Base-by-base conservation (phyloP, 2,888 invertebrate genomes). In the Notodonta dromedarius region DNA sequence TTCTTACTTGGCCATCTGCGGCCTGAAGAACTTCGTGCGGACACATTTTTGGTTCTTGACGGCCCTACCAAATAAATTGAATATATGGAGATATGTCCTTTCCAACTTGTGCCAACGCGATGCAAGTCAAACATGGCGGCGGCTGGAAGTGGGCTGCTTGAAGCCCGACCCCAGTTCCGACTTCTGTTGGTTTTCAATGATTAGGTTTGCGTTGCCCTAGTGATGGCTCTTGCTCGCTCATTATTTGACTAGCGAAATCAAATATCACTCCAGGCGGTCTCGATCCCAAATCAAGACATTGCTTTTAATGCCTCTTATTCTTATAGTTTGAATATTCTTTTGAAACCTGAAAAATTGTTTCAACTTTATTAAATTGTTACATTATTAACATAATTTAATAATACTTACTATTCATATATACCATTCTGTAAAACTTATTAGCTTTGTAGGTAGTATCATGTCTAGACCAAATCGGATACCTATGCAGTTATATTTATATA, bases 141-240 rank as follows among this genome's bases (percentile, higher is more conserved):
- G 58, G 32, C 71, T 46, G 67, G 40, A 62, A 72, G 60, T 70
- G 67, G 63, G 35, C 50, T 50, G 50, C 70, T 68, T 65, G 60
- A 57, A 61, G 70, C 66, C 62, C 60, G 59, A 63, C 64, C 62
- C 70, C 68, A 50, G 65, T 62, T 71, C n/a, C n/a, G n/a, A n/a
- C n/a, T n/a, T n/a, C 78, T 86, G 84, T 89, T 89, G 83, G 83
- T 82, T 83, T 84, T 81, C 78, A 76, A 86, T 87, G 84, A 89
- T 88, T 86, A 83, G 77, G 85, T 88, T 86, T 87, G 76, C 84
- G 77, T 79, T 83, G 69, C 69, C 77, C 76, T 77, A 80, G 78
- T 79, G 82, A 86, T 84, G 76, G 79, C 69, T 74, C 73, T 65
- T 66, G 66, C 66, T 75, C 77, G 71, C 71, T 80, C 74, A 76